Base-by-base conservation (phyloP, 2,113 vertebrate species). In the Opisthocomus hoazin region DNA sequence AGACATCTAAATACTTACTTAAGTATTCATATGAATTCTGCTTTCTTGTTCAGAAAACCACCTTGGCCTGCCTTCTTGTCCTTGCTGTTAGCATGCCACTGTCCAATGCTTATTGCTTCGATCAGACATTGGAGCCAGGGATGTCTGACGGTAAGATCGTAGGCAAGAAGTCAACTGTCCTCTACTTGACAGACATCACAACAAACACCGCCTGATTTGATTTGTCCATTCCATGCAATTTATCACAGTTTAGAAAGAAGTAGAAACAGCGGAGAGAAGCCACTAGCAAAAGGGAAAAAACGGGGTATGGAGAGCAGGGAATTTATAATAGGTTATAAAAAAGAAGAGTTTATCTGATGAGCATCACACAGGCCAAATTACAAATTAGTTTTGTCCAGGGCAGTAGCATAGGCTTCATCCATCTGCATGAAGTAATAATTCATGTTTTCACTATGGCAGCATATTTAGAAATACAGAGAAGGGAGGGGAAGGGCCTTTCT, bases 41-140 rank as follows among this genome's bases (percentile, higher is more conserved):
- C 58, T 95, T 87, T 87, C 73, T 91, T 68, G 4, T 89, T 51
- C 84, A 97, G 96, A 97, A 94, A 21, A 41, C 53, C 30, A 53
- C 57, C 19, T 39, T 93, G 84, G 65, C 32, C 65, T 96, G 74
- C 66, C 84, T 96, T 53, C 48, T 96, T 58, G 51, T 65, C 76
- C 65, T 97, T 68, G 63, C 82, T 15, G 7, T 79, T 57, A 73
- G 36, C 0, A 6, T 89, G 57, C 36, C 66, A 19, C 19, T 57
- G 6, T 91, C 74, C 61, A 73, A 82, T 54, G 93, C 93, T n/a
- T 6, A 5, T 26, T 96, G 95, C 64, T 3, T 1, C 60, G 0
- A 2, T 2, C 2, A 23, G 5, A 15, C 3, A 8, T 6, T 78
- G 15, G 26, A 43, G 19, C 41, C 71, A 51, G 86, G 12, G 22